Percentiles rank a stretch among this genome's conserved stretches.
phyloP scores from a whole-genome alignment of 2,797 vertebrate genomes.

The Phalanger gymnotis region DNA sequence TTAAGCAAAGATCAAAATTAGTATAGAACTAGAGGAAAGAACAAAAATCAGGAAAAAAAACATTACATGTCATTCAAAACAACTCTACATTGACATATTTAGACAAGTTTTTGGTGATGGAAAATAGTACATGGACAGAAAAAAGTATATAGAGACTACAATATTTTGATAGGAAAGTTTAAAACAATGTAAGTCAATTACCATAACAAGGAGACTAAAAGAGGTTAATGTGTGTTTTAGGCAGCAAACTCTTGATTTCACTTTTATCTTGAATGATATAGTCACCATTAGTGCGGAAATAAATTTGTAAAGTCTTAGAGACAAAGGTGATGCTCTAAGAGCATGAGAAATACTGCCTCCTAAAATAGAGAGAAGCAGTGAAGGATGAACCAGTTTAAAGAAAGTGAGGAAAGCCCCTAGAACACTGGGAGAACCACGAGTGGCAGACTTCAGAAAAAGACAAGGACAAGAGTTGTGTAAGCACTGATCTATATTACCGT shows the following conservation, averaged over 20 bases:
- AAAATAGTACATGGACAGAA: neutral
- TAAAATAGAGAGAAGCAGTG: neutral
- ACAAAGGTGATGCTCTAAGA: neutral
- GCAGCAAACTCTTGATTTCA: neutral
- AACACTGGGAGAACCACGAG: neutral
- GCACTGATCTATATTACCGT: neutral
- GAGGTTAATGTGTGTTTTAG: neutral
- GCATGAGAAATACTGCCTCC: neutral
- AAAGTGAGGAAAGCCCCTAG: neutral
- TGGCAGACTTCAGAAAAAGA: neutral
- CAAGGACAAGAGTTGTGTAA: neutral
- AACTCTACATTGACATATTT: neutral
- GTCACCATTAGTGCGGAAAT: neutral
- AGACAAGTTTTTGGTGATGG: neutral
- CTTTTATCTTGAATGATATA: neutral
- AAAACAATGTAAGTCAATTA: neutral
- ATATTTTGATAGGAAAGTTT: neutral
- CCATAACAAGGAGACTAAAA: neutral
- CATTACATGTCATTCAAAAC: neutral
- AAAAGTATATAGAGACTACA: neutral
- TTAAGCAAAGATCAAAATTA: neutral
- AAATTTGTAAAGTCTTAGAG: neutral
- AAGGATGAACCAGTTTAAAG: neutral
- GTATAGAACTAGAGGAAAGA: neutral
- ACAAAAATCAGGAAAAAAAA: neutral